These are phyloP conservation scores for Sphaeramia orbicularis DNA, from an alignment of 2,797 vertebrate genomes.

Conservation along the genomic window DNA sequence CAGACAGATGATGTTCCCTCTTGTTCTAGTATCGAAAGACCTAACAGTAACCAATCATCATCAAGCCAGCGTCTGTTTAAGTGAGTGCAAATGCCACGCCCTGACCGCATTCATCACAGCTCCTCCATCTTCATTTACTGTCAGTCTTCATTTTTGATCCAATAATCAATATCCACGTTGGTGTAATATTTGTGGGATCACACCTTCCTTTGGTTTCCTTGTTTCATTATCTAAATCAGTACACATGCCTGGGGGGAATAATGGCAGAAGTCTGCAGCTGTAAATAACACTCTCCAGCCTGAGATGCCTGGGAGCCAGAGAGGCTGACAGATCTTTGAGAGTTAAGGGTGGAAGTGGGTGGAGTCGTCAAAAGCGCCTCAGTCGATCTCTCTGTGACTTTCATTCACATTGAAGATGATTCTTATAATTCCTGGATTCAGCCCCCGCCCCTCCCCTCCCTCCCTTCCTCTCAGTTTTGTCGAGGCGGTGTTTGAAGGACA, in stretches of 20 bases:
- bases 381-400: constrained; percentile 58
- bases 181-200: constrained; percentile 2
- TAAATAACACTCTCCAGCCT: constrained; percentile 40
- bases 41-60: constrained; percentile 13
- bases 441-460: constrained; percentile 6
- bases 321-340: constrained; percentile 27
- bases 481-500: constrained; percentile 47
- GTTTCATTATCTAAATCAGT: constrained; percentile 34
- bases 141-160: constrained; percentile 6
- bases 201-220: constrained; percentile 14
- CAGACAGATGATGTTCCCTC: background rate
- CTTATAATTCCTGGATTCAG: constrained; percentile 48
- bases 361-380: constrained; percentile 34
- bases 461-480: constrained; percentile 28
- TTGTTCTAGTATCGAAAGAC: background rate
- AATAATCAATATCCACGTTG: constrained; percentile 40
- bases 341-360: constrained; percentile 44
- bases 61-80: constrained; percentile 25
- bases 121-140: background rate
- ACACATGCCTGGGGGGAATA: constrained; percentile 26
- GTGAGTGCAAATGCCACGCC: constrained; percentile 48
- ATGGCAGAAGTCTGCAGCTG: constrained; percentile 36
- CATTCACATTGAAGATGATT: constrained; percentile 61
- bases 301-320: constrained; percentile 31
- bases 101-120: constrained; percentile 50